A percentile compares a stretch with the other conserved stretches of the same genome.
Evolutionary conservation across 2,888 invertebrate genomes (phyloP).

Genomic region (Colostygia pectinataria): DNA sequence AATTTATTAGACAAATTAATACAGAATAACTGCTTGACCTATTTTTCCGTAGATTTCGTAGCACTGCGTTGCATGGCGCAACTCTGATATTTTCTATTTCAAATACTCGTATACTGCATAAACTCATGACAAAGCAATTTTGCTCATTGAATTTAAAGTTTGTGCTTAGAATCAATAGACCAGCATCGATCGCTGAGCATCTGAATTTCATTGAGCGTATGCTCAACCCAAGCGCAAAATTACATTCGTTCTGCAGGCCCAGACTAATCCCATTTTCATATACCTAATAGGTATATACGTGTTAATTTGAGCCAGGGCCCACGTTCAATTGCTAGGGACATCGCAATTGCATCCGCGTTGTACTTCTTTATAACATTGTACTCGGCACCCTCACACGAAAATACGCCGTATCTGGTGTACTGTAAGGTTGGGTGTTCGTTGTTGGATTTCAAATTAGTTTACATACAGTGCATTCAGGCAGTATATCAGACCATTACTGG

Average conservation of each 20-base stretch:
- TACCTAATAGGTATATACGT: slow-evolving; percentile 17
- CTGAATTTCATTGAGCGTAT: not conserved
- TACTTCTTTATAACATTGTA: slow-evolving; percentile 31
- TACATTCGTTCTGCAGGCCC: slow-evolving; percentile 6
- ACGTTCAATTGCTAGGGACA: slow-evolving; percentile 64
- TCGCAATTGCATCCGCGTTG: slow-evolving; percentile 63
- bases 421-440: slow-evolving; percentile 6
- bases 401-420: not conserved
- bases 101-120: no score
- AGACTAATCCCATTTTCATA: slow-evolving; percentile 22
- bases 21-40: slow-evolving; percentile 3
- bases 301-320: slow-evolving; percentile 44
- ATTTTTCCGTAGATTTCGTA: slow-evolving; percentile 16
- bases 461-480: slow-evolving; percentile 46
- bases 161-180: not conserved
- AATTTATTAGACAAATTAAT: slow-evolving; percentile 9
- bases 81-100: not conserved
- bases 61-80: slow-evolving; percentile 17
- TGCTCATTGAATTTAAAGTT: not conserved
- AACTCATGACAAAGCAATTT: not conserved
- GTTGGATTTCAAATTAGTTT: slow-evolving; percentile 28
- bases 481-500: slow-evolving; percentile 70
- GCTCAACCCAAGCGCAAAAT: not conserved
- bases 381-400: not conserved
- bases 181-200: not conserved